phyloP scores from a whole-genome alignment of 2,113 vertebrate species.

The Emberiza fucata region DNA sequence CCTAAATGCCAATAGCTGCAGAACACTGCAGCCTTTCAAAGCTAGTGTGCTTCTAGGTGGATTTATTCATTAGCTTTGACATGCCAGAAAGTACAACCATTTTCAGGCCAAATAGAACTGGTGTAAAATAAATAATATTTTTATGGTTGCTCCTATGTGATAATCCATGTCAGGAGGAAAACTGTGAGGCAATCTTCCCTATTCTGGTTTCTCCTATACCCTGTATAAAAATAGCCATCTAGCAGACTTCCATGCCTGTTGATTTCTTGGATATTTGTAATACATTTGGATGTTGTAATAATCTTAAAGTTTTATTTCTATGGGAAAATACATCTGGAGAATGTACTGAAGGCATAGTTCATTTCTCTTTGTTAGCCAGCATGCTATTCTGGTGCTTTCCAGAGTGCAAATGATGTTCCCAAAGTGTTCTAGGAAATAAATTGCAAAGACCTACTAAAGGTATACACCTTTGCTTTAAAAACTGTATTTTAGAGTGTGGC shows the following conservation, averaged over 20 bases:
- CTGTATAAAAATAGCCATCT: background rate
- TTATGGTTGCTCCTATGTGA: background rate
- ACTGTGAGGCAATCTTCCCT: background rate
- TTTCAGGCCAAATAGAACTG: background rate
- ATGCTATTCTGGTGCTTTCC: background rate
- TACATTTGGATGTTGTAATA: background rate
- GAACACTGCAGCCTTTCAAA: background rate
- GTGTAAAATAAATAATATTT: background rate
- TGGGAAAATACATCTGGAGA: background rate
- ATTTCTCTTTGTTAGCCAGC: background rate
- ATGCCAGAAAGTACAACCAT: background rate
- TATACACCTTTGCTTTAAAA: background rate
- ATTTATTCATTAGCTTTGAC: constrained; percentile 16
- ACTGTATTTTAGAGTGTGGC: background rate
- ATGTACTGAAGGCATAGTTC: background rate
- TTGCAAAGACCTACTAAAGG: background rate
- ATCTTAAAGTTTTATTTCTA: background rate
- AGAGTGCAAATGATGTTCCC: background rate
- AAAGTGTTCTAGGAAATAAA: background rate
- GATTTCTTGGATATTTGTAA: background rate
- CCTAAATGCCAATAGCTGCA: background rate
- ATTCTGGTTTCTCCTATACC: background rate
- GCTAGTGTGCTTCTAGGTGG: background rate
- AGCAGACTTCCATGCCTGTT: background rate
- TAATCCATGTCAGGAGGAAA: background rate